Evolutionary conservation across 2,113 vertebrate genomes (phyloP).

Genomic region (Falco punctatus): DNA sequence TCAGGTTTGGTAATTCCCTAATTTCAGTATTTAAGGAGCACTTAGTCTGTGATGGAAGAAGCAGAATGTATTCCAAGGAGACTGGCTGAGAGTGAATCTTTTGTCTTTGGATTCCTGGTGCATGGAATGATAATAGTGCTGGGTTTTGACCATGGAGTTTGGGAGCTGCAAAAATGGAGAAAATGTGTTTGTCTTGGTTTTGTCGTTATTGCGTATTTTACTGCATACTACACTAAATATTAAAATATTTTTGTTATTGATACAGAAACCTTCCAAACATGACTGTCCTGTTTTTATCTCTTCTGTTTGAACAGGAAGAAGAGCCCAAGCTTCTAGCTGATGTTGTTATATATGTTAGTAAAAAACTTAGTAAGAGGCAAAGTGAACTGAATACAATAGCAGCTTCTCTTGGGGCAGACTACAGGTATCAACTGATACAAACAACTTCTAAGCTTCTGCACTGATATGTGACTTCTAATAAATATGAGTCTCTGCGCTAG

Average conservation of each 20-base stretch:
- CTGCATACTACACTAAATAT: not conserved
- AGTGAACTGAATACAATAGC: conserved; percentile 89
- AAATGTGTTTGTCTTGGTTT: not conserved
- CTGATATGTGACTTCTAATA: not conserved
- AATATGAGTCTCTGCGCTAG: not conserved
- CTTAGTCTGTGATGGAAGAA: not conserved
- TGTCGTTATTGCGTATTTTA: not conserved
- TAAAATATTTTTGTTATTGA: not conserved
- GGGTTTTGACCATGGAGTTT: not conserved
- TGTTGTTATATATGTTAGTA: conserved; percentile 91
- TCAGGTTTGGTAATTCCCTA: not conserved
- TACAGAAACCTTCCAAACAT: not conserved
- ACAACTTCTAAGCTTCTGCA: not conserved
- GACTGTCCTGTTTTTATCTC: not conserved
- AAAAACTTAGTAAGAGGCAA: conserved; percentile 92
- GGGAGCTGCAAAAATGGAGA: not conserved
- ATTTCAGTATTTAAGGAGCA: not conserved
- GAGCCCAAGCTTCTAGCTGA: conserved; percentile 74
- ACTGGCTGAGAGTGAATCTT: not conserved
- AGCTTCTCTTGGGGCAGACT: conserved; percentile 93
- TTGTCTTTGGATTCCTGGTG: not conserved
- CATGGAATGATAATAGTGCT: not conserved
- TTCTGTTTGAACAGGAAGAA: conserved; percentile 61
- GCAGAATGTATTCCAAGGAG: not conserved
- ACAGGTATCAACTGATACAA: conserved; percentile 79